Evolutionary conservation across 2,113 vertebrate genomes (phyloP), one percentile per base, ranked within the genome.

Genomic region (Oreotrochilus melanogaster): DNA sequence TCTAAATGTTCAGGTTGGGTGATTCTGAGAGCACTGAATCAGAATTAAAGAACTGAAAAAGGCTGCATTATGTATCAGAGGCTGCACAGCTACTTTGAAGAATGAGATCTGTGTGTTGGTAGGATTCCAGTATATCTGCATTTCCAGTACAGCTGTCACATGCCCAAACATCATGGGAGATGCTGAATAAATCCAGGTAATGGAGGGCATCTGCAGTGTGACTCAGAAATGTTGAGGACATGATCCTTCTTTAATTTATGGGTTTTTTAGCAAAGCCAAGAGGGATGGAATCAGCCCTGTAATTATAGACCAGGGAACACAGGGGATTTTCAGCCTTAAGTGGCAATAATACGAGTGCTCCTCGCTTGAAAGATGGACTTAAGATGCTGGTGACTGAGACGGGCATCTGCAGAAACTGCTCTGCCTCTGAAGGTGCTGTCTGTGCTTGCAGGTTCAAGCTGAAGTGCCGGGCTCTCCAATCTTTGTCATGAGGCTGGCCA

Each of bases 381-480:
- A 43, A 14, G 65, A 2, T 81, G 56, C 11, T 33, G 31, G 39
- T 62, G 50, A 14, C 37, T 18, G 21, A 66, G 57, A 17, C 1
- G 5, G 28, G n/a, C 18, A 18, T 54, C 69, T 2, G 37, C 50
- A 6, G 14, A 1, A 50, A 35, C 0, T 6, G 7, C 16, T 61
- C 33, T 76, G n/a, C 30, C 78, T 45, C 0, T 48, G 18, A 15
- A 0, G 5, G 2, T 8, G 28, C 60, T 56, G 78, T 22, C 86
- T 58, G 60, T 92, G 39, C 96, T 81, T 81, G 2, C 31, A 99
- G 99, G 99, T 99, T 61, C 99, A 99, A 65, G 94, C 99, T 2
- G 99, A 99, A 95, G 99, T 99, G 15, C 99, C 99, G 1, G 99
- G 99, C 39, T 99, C 99, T 2, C 99, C 99, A 12, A 99, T 99